Base-by-base conservation (phyloP, 2,797 vertebrate genomes). In the Arnoldichthys spilopterus region DNA sequence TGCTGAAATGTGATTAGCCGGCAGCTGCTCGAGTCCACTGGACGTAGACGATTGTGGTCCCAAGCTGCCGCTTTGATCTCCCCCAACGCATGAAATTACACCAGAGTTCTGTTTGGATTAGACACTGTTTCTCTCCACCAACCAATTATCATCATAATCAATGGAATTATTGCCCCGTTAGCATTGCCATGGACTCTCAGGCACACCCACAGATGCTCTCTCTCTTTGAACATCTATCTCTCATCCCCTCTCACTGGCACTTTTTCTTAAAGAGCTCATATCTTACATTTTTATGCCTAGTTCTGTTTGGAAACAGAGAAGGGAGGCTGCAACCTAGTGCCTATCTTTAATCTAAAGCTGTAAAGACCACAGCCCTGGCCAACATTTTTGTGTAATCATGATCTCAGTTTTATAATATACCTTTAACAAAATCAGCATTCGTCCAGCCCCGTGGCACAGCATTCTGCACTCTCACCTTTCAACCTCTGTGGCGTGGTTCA, bases 21-120 rank as follows among this genome's bases (percentile, higher is more conserved):
- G 94, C 96, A 97, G 96, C 95, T 97, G 96, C 95, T 93, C 89
- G 92, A 94, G 95, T 96, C 95, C 95, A 96, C 95, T 95, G 95
- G 93, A 95, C 95, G 94, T 94, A 95, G 96, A 96, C 95, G 94
- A 94, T 93, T 92, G 91, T 85, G 87, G 91, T 90, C 87, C 72
- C 88, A 87, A 88, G 89, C 87, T 86, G 90, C 89, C 87, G 85
- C 94, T 96, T 95, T 97, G 94, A 96, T 96, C 94, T 93, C 85
- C 82, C 58, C 73, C 85, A 63, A 85, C 83, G 83, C 58, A 47
- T 76, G 75, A 87, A 86, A 82, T 89, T 86, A 87, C 79, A 86
- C 80, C 78, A 26, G 79, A 82, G 81, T 80, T 86, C 82, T 85
- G 83, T 85, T 86, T 87, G 69, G 82, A 84, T 88, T 87, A 85